A percentile compares a stretch with the other conserved stretches of the same genome.
Conservation (phyloP, 2,797 vertebrate genomes). For the Valencia hispanica region DNA sequence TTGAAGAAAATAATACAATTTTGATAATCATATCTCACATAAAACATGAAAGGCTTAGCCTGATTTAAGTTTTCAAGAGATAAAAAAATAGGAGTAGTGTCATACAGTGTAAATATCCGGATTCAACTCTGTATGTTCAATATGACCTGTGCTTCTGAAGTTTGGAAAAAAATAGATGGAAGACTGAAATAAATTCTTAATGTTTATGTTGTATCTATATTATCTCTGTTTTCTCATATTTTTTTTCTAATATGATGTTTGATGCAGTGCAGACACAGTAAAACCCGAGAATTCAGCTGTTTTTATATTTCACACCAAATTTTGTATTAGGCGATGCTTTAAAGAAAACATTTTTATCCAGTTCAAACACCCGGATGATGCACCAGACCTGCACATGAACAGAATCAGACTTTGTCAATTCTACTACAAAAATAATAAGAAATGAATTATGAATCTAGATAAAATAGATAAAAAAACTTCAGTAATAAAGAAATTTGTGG, state of each 20-base stretch:
- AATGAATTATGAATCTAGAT: neutral
- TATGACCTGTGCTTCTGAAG: no score
- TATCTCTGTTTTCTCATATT: no score
- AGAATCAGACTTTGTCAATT: neutral
- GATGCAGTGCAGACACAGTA: neutral
- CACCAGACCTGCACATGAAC: neutral
- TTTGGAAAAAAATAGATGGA: neutral
- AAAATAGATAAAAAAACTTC: slow-evolving; percentile 11
- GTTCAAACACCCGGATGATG: neutral
- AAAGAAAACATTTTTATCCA: neutral
- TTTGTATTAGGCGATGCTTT: neutral
- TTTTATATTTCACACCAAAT: neutral
- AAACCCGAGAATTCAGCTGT: neutral
- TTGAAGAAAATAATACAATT: neutral
- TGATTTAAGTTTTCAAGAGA: no score
- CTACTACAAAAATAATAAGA: neutral
- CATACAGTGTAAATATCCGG: no score
- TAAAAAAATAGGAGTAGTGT: no score
- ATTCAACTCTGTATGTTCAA: no score
- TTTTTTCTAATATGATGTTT: neutral
- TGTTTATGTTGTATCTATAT: neutral
- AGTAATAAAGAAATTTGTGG: slow-evolving; percentile 40
- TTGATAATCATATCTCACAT: neutral
- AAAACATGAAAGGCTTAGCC: no score
- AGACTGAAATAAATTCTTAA: neutral